phyloP scores from a whole-genome alignment of 2,888 invertebrate species.

The Leptothorax acervorum region DNA sequence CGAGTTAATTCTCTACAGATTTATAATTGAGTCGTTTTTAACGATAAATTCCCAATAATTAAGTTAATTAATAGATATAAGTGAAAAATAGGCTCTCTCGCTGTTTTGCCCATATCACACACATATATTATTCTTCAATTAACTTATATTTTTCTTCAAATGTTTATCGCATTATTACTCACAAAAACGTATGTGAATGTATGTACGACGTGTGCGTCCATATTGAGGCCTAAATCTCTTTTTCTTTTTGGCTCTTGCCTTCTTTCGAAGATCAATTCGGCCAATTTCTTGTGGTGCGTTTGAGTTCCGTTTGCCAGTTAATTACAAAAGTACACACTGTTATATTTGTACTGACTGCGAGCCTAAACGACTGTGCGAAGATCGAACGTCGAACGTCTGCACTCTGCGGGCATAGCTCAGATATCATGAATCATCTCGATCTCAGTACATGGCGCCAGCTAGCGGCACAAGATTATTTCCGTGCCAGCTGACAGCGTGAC shows the following conservation, averaged over 20 bases:
- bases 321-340: background rate
- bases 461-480: background rate
- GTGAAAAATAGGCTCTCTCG: background rate
- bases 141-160: background rate
- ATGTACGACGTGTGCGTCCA: background rate
- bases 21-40: background rate
- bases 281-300: background rate
- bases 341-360: background rate
- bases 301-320: no score
- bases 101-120: background rate
- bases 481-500: conserved; percentile 7
- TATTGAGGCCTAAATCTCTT: no score
- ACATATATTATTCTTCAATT: background rate
- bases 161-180: background rate
- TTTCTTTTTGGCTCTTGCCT: no score
- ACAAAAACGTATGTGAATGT: no score
- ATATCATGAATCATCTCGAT: background rate
- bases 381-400: background rate
- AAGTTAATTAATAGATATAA: background rate
- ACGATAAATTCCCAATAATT: background rate
- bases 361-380: background rate
- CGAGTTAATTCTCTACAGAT: background rate
- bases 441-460: conserved; percentile 34
- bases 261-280: no score
- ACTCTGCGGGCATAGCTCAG: background rate